A percentile compares a stretch with the other conserved stretches of the same genome.
Evolutionary conservation across 1,140 invertebrate genomes (phyloP).

Genomic region (Trichomalopsis sarcophagae): DNA sequence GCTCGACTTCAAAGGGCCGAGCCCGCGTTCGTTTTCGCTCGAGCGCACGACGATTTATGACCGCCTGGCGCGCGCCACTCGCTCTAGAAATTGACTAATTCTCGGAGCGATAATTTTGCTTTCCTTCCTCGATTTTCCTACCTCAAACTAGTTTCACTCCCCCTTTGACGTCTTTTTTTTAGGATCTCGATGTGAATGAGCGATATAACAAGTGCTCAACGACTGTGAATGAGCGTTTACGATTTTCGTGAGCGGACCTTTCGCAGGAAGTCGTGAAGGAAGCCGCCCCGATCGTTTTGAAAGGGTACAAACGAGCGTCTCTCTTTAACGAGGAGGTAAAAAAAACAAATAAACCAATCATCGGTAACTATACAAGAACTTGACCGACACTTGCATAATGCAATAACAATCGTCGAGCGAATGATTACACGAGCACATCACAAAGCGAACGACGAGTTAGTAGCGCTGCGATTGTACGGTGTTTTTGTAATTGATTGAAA

Average conservation of each 20-base stretch:
- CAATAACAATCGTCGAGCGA: too few relatives aligned
- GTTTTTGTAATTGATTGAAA: constrained; percentile 10
- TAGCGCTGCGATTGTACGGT: too few relatives aligned
- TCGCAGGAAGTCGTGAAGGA: neutral
- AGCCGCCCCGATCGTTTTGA: neutral
- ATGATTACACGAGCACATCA: too few relatives aligned
- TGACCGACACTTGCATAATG: too few relatives aligned
- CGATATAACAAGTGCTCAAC: neutral
- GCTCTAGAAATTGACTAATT: constrained; percentile 28
- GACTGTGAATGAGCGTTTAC: neutral
- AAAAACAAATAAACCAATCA: neutral
- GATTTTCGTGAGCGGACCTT: neutral
- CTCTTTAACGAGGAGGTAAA: neutral
- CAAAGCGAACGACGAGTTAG: too few relatives aligned
- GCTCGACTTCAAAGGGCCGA: constrained; percentile 5
- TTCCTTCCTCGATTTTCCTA: neutral
- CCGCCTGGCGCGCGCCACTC: neutral
- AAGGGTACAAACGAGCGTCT: neutral
- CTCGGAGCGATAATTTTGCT: constrained; percentile 16
- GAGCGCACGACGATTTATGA: constrained; percentile 25
- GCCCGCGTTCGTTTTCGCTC: neutral
- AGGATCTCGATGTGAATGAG: neutral
- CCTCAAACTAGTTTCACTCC: neutral
- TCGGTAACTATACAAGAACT: neutral
- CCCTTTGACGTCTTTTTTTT: neutral